Evolutionary conservation across 2,113 vertebrate genomes (phyloP).

Genomic region (Glareola pratincola): DNA sequence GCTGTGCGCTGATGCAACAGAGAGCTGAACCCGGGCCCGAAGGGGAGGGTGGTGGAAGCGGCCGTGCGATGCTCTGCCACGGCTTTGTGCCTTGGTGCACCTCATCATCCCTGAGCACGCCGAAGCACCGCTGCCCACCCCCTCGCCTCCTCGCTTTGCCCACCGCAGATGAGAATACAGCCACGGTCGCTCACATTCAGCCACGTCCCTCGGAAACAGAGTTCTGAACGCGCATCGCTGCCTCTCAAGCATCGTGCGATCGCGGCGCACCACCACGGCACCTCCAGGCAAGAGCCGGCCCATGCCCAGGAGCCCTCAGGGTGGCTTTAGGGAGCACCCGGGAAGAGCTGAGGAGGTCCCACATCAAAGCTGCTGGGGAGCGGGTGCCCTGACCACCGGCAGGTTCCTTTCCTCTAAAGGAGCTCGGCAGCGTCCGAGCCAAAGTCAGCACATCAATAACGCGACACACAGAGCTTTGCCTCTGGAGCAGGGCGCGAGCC

Average conservation of each 20-base stretch:
- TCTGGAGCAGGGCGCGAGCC: not conserved
- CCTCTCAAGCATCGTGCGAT: fast-evolving
- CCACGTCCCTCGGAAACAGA: not conserved
- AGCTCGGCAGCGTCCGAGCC: fast-evolving
- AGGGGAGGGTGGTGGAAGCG: not conserved
- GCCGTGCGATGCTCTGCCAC: not conserved
- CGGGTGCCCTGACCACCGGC: not conserved
- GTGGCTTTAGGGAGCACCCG: not conserved
- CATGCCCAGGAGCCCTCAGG: not conserved
- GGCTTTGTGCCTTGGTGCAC: not conserved
- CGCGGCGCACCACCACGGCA: not conserved
- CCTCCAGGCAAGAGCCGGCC: not conserved
- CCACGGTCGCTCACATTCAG: not conserved
- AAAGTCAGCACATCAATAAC: fast-evolving
- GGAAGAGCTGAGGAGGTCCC: not conserved
- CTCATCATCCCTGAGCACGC: not conserved
- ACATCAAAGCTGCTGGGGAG: not conserved
- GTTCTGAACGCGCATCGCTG: fast-evolving
- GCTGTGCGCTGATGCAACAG: not conserved
- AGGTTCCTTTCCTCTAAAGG: not conserved
- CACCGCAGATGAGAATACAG: not conserved
- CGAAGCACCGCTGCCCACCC: not conserved
- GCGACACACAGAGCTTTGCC: not conserved
- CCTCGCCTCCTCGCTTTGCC: not conserved
- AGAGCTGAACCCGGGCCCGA: not conserved